Evolutionary conservation across 1,140 invertebrate species (phyloP).

Genomic region (Phenacoccus solenopsis): DNA sequence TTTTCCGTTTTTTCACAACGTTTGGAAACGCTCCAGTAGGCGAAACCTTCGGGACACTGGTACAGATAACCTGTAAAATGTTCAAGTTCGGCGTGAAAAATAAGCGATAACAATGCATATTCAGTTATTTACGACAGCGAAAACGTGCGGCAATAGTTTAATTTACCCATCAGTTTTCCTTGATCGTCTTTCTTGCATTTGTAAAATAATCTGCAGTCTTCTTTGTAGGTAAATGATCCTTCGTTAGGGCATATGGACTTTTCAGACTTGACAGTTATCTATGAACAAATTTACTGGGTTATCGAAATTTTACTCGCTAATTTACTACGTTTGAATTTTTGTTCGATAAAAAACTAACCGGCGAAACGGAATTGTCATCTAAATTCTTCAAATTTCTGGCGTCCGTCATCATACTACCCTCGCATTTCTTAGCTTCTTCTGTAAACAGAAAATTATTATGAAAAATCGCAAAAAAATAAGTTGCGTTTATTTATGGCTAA

Average conservation of each 20-base stretch:
- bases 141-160: background rate
- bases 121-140: background rate
- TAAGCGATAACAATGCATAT: background rate
- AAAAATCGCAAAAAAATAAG: no score
- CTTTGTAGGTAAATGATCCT: conserved; percentile 51
- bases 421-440: conserved; percentile 5
- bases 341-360: background rate
- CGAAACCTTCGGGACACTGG: conserved; percentile 59
- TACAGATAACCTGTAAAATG: conserved; percentile 43
- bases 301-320: no score
- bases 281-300: conserved; percentile 31
- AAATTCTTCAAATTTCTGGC: background rate
- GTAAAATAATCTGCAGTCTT: conserved; percentile 51
- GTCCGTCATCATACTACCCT: background rate
- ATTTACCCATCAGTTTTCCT: conserved; percentile 41
- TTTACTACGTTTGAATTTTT: no score
- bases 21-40: conserved; percentile 61
- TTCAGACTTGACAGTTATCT: conserved; percentile 44
- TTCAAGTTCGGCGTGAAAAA: background rate
- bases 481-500: no score
- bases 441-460: background rate
- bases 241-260: conserved; percentile 46
- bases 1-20: conserved; percentile 50
- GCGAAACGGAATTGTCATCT: background rate
- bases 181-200: conserved; percentile 47